phyloP scores from a whole-genome alignment of 1,140 invertebrate species.

The Myzus persicae region DNA sequence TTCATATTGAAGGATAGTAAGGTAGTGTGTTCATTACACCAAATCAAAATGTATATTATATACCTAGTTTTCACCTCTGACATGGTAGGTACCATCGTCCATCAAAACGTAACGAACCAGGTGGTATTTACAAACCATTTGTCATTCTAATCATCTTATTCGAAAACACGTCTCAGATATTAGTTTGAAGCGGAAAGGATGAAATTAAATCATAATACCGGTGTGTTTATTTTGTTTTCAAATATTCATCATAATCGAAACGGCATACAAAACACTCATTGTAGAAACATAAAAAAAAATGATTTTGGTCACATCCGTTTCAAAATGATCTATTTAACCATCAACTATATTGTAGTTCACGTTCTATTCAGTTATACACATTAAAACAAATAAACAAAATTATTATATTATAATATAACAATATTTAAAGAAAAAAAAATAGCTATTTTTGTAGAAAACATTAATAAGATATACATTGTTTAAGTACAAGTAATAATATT shows the following conservation, averaged over 20 bases:
- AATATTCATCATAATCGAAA: neutral
- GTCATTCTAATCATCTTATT: slow-evolving; percentile 35
- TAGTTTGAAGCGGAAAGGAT: neutral
- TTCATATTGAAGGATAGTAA: neutral
- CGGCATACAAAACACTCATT: neutral
- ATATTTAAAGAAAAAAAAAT: neutral
- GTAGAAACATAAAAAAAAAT: neutral
- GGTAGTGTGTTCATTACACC: neutral
- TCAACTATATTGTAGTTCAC: neutral
- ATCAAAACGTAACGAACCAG: slow-evolving; percentile 36
- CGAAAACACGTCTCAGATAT: neutral
- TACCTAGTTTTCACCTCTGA: slow-evolving; percentile 25
- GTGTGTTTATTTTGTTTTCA: neutral
- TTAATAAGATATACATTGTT: neutral
- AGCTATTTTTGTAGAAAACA: neutral
- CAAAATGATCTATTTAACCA: neutral
- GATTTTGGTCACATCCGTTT: slow-evolving; percentile 30
- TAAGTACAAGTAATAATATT: neutral
- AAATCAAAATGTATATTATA: slow-evolving; percentile 35
- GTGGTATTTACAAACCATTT: slow-evolving; percentile 42
- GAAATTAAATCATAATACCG: neutral
- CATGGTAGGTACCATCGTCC: neutral
- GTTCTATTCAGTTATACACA: neutral
- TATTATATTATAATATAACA: neutral
- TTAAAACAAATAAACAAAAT: neutral